Conservation (phyloP, 1,140 invertebrate genomes). For the Lanistes nyassanus region DNA sequence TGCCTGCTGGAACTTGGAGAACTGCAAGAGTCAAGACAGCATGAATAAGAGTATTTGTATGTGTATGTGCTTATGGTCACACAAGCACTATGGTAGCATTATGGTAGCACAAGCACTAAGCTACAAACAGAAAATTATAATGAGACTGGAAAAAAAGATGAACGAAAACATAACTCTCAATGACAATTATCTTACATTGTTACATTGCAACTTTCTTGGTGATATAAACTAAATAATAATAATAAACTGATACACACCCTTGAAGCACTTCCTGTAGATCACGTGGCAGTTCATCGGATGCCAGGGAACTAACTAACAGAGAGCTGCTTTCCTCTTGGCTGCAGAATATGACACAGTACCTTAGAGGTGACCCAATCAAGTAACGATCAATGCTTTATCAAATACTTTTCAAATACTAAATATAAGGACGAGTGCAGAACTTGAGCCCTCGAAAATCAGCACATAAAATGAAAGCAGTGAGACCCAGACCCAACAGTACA, state of each 20-base stretch:
- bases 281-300: constrained; percentile 47
- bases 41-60: too few relatives aligned
- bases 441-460: too few relatives aligned
- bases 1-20: neutral
- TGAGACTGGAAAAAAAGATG: neutral
- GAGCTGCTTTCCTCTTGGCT: constrained; percentile 56
- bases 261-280: constrained; percentile 41
- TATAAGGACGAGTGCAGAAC: too few relatives aligned
- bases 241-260: constrained; percentile 32
- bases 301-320: constrained; percentile 55
- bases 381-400: too few relatives aligned
- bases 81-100: too few relatives aligned
- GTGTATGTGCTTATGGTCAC: too few relatives aligned
- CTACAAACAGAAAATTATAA: neutral
- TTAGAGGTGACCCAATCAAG: too few relatives aligned
- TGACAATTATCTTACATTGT: neutral
- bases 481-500: constrained; percentile 11
- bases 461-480: too few relatives aligned
- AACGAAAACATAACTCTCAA: neutral
- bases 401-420: too few relatives aligned
- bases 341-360: neutral
- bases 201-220: neutral
- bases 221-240: neutral
- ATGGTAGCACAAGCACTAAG: neutral
- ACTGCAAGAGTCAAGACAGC: too few relatives aligned